Evolutionary conservation across 2,888 invertebrate genomes (phyloP).

Genomic region (Tholera decimalis): DNA sequence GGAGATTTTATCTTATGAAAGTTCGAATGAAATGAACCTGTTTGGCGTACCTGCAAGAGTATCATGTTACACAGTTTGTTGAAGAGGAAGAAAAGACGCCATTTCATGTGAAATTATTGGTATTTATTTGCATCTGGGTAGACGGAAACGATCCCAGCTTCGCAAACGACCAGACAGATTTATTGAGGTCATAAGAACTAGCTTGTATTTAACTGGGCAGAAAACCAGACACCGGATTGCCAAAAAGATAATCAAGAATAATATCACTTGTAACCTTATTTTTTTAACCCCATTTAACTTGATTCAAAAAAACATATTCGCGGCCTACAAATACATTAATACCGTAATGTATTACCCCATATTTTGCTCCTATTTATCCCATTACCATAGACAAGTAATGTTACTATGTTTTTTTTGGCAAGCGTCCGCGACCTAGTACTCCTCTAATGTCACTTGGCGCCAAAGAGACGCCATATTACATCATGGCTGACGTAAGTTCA

Average conservation of each 20-base stretch:
- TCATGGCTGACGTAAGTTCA: conserved; percentile 29
- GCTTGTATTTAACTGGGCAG: neutral
- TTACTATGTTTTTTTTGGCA: conserved; percentile 53
- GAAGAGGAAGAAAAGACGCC: too few species aligned
- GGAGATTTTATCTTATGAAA: too few species aligned
- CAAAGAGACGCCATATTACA: conserved; percentile 49
- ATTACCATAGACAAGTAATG: conserved; percentile 41
- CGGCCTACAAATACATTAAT: neutral
- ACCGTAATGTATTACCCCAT: conserved; percentile 3
- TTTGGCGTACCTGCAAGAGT: too few species aligned
- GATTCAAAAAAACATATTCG: neutral
- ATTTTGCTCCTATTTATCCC: conserved; percentile 9
- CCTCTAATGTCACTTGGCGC: conserved; percentile 44
- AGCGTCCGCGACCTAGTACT: conserved; percentile 36
- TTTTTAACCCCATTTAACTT: neutral
- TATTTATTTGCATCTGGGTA: neutral
- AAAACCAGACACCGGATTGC: neutral
- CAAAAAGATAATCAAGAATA: neutral
- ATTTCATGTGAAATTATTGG: too few species aligned
- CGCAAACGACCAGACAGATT: neutral
- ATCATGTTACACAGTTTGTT: neutral
- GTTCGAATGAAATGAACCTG: too few species aligned
- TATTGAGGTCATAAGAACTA: neutral
- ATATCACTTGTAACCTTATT: neutral
- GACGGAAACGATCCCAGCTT: neutral